phyloP scores from a whole-genome alignment of 2,888 invertebrate species.

The Cephus runcator region DNA sequence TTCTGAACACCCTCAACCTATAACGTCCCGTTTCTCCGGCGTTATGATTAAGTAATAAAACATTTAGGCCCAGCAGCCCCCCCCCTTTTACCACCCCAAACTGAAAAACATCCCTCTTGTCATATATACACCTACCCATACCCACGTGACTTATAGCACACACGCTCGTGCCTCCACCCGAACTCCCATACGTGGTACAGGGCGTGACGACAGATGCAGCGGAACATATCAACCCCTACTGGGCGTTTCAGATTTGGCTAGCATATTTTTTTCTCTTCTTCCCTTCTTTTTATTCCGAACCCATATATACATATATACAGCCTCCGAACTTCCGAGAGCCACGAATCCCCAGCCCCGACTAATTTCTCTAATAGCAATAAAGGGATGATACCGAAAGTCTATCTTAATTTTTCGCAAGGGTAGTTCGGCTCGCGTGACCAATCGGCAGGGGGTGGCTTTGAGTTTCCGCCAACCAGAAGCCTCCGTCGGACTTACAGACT shows the following conservation, averaged over 20 bases:
- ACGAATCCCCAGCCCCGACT: neutral
- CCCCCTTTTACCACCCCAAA: conserved; percentile 41
- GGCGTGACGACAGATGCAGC: conserved; percentile 65
- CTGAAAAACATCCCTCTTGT: conserved; percentile 49
- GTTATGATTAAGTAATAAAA: conserved; percentile 66
- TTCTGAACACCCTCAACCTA: conserved; percentile 20
- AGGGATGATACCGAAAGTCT: neutral
- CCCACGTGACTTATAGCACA: conserved; percentile 24
- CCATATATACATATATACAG: conserved; percentile 4
- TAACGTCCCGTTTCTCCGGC: conserved; percentile 31
- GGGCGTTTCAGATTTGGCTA: conserved; percentile 54
- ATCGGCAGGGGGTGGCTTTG: neutral
- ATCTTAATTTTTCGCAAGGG: neutral
- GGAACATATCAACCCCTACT: conserved; percentile 57
- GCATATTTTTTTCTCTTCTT: conserved; percentile 38
- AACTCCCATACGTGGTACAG: conserved; percentile 34
- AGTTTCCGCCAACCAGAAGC: neutral
- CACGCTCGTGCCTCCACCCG: conserved; percentile 23
- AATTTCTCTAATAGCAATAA: neutral
- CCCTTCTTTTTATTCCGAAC: conserved; percentile 8
- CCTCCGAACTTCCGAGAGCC: neutral
- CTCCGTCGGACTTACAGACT: neutral
- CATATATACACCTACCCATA: conserved; percentile 14
- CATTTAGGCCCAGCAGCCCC: conserved; percentile 45
- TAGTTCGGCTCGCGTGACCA: conserved; percentile 4